Evolutionary conservation across 2,113 vertebrate species (phyloP), one percentile per base, ranked within the genome.

Genomic region (Cinclus cinclus): DNA sequence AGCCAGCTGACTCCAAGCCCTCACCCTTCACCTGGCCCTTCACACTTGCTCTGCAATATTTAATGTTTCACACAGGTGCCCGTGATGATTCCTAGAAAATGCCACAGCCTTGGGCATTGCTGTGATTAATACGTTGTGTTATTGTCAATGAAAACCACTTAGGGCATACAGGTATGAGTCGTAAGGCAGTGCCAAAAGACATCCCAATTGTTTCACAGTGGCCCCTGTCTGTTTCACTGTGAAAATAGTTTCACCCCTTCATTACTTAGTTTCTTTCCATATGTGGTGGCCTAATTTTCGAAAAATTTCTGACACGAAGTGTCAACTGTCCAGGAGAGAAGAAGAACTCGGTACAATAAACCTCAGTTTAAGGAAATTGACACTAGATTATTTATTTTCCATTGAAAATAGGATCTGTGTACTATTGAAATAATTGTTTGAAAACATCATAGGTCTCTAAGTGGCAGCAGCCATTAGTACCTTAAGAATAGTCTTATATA

Each of bases 281-380:
- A 23, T 20, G 21, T 14, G n/a, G 11, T 4, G 33, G 8, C 9
- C 33, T 10, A 2, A 39, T 13, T 70, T 65, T 78, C 3, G 0
- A 28, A 35, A 25, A 37, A 46, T 19, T 86, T 69, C 35, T 56
- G 31, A 35, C 10, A 39, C 6, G 31, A 89, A 68, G 21, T 28
- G 22, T 83, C 50, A 56, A 5, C 9, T 49, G 25, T 37, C 11
- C 49, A 83, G 25, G n/a, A 50, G 31, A 90, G 28, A 24, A 22
- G 39, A 33, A 78, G 33, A 91, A 75, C 5, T 31, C 60, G 58
- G 11, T 1, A 46, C 33, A 70, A 80, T n/a, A 85, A 81, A 77
- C 11, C 20, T 75, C 16, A 46, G 14, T 58, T 87, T 63, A 70
- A 81, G 42, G 16, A 64, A 63, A 44, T 3, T 28, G 58, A 63